These are phyloP conservation scores for Leptopilina myrica DNA, from an alignment of 2,888 invertebrate genomes.

Conservation along the genomic window DNA sequence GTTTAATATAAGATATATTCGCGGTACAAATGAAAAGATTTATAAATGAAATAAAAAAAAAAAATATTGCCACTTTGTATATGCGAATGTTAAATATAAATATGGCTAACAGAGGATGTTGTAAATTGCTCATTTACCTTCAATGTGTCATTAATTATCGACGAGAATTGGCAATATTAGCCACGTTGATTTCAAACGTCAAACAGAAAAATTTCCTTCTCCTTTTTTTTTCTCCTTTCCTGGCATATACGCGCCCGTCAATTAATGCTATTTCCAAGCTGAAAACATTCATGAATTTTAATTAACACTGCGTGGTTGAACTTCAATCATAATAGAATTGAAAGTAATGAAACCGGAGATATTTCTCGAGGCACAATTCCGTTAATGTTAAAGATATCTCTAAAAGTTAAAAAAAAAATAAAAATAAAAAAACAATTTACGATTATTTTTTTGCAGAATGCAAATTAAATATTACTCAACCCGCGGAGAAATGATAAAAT, in stretches of 20 bases:
- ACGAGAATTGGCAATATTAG: conserved; percentile 18
- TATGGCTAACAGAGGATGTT: background rate
- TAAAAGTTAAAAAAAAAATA: background rate
- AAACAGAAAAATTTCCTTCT: background rate
- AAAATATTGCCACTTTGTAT: conserved; percentile 22
- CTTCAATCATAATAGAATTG: conserved; percentile 9
- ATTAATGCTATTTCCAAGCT: background rate
- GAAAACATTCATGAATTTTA: conserved; percentile 15
- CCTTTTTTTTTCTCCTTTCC: background rate
- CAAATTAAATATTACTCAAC: background rate
- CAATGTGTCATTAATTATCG: conserved; percentile 20
- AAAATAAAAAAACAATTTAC: background rate
- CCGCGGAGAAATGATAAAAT: background rate
- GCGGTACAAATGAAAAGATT: background rate
- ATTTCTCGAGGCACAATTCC: background rate
- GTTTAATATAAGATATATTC: too few species aligned
- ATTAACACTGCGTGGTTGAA: conserved; percentile 4
- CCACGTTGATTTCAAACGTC: conserved; percentile 1
- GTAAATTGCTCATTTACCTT: background rate
- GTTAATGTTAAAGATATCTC: conserved; percentile 2
- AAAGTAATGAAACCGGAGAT: conserved; percentile 9
- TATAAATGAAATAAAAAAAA: conserved; percentile 13
- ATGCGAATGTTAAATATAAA: background rate
- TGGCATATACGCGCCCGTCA: background rate
- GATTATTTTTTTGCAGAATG: conserved; percentile 6